Evolutionary conservation across 2,797 vertebrate genomes (phyloP).

Genomic region (Falco novaeseelandiae): DNA sequence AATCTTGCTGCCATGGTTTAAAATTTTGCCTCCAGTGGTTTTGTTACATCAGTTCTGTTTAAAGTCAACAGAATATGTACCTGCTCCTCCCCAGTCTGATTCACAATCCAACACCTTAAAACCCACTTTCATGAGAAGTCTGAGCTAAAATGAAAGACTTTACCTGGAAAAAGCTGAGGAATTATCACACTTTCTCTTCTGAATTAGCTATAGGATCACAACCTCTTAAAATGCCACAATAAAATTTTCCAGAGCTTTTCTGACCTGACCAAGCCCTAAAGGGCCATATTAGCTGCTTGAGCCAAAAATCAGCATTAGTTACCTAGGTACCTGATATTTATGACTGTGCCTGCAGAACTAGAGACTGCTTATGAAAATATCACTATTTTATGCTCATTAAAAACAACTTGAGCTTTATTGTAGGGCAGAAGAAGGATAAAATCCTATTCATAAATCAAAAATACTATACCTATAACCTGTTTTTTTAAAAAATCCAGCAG

Average conservation of each 20-base stretch:
- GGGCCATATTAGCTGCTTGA: background rate
- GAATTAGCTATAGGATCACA: background rate
- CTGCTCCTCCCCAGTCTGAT: background rate
- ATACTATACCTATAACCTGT: background rate
- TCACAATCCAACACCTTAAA: background rate
- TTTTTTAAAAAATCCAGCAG: background rate
- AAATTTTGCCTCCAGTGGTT: background rate
- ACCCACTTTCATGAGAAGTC: background rate
- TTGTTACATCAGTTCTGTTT: background rate
- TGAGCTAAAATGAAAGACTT: background rate
- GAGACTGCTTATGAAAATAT: background rate
- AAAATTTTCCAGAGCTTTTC: background rate
- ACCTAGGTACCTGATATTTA: background rate
- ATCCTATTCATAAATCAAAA: background rate
- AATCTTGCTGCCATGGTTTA: background rate
- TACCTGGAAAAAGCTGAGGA: background rate
- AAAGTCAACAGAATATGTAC: background rate
- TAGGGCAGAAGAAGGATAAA: background rate
- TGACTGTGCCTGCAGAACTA: background rate
- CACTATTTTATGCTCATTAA: background rate
- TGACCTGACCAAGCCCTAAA: background rate
- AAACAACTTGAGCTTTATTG: background rate
- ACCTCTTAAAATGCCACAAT: background rate
- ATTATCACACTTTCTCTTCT: background rate
- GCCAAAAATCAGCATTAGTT: background rate